Base-by-base conservation (phyloP, 2,113 vertebrate genomes). In the Eubucco bourcierii region DNA sequence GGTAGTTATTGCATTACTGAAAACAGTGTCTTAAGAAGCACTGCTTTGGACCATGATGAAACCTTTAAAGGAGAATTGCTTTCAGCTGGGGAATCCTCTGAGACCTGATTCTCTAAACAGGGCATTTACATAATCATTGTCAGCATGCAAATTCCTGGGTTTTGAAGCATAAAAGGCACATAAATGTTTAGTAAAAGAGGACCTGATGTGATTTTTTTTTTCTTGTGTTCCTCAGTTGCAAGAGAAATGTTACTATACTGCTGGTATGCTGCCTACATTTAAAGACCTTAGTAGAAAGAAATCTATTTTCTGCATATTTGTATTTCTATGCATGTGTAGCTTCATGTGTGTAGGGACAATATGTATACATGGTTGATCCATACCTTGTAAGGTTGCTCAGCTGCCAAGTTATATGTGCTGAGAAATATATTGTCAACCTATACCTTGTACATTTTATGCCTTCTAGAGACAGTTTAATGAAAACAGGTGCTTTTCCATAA, bases 391-490 rank as follows among this genome's bases (percentile, higher is more conserved):
- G 65, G 58, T 61, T 93, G 82, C 73, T 88, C 53, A 84, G 33
- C 80, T 80, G 84, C 12, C 60, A 67, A 82, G 65, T 74, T 75
- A 61, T 52, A 70, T 29, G 61, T 37, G 2, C 28, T 81, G 63
- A 81, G 61, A 90, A 95, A 91, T 68, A 66, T 1, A 65, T 74
- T 96, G 91, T 95, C 94, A 95, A 63, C 68, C 18, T 81, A 14
- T 34, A 61, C 65, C 63, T 80, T 53, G 13, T 90, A 84, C 66
- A 41, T 94, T 88, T 94, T 73, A 80, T 91, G 76, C 82, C 66
- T 93, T 73, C 85, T 93, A 93, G 85, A 95, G 93, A 95, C 85
- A 94, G 66, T 86, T 94, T 95, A 95, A 96, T 96, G 86, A 94
- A 96, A 96, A 20, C 80, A 91, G 80, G 73, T 91, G 39, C 93